phyloP scores from a whole-genome alignment of 2,113 vertebrate genomes.

The Elaphurus davidianus region DNA sequence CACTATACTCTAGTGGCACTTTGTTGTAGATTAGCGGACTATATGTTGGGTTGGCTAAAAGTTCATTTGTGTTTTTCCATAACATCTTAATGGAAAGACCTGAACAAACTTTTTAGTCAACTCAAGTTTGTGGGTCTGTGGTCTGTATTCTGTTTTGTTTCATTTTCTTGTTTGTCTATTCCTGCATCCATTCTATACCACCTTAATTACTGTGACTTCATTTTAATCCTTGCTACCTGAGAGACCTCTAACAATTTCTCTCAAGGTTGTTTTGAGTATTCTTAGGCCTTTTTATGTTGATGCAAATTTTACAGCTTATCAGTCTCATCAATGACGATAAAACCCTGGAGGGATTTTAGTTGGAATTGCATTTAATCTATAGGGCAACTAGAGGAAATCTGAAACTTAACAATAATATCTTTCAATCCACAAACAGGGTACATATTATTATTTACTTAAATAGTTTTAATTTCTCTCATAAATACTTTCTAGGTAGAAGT shows the following conservation, averaged over 20 bases:
- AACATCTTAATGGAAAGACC: not conserved
- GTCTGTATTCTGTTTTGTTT: not conserved
- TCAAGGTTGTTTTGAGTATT: not conserved
- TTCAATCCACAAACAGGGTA: not conserved
- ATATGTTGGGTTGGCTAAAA: not conserved
- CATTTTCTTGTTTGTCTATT: not conserved
- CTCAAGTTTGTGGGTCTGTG: not conserved
- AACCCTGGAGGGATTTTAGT: not conserved
- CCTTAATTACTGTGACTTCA: not conserved
- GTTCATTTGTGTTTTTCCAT: not conserved
- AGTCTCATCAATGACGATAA: not conserved
- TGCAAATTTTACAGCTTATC: not conserved
- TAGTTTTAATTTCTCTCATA: not conserved
- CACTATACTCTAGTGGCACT: no score
- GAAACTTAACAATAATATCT: not conserved
- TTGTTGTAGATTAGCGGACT: not conserved
- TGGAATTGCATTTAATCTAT: not conserved
- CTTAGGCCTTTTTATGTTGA: not conserved
- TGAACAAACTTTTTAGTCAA: not conserved
- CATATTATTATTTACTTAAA: not conserved
- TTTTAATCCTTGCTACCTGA: not conserved
- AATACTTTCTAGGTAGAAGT: not conserved
- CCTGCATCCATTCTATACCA: not conserved
- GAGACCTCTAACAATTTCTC: not conserved
- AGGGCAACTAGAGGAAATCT: not conserved